A percentile compares a stretch with the other conserved stretches of the same genome.
Evolutionary conservation across 2,888 invertebrate species (phyloP).

Genomic region (Caenorhabditis drosophilae): DNA sequence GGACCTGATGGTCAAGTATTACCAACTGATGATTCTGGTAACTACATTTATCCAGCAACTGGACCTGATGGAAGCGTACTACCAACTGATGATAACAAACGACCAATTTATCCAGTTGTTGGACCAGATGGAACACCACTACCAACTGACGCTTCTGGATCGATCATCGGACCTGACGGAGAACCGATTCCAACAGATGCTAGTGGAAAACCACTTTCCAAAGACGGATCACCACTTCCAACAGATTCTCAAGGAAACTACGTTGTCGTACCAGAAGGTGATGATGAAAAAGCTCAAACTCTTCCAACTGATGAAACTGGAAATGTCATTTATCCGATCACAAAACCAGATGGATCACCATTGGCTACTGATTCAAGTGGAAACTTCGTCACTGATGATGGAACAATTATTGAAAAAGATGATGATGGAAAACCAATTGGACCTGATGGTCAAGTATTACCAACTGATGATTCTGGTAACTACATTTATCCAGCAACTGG

Average conservation of each 20-base stretch:
- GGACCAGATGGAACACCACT: conserved; percentile 33
- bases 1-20: conserved; percentile 40
- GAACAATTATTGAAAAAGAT: conserved; percentile 27
- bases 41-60: conserved; percentile 11
- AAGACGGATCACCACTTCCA: conserved; percentile 39
- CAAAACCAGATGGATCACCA: conserved; percentile 33
- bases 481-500: conserved; percentile 48
- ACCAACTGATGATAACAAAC: conserved; percentile 24
- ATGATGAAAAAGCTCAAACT: conserved; percentile 9
- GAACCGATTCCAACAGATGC: conserved; percentile 25
- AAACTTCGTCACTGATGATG: conserved; percentile 28
- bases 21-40: conserved; percentile 23
- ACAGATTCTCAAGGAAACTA: conserved; percentile 37
- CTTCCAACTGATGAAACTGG: conserved; percentile 33
- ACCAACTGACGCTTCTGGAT: conserved; percentile 31
- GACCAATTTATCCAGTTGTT: conserved; percentile 20
- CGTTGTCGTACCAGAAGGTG: conserved; percentile 22
- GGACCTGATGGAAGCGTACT: conserved; percentile 29
- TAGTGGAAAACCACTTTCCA: conserved; percentile 25
- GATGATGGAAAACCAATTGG: conserved; percentile 47
- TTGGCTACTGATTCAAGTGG: conserved; percentile 35
- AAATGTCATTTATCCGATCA: conserved; percentile 28
- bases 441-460: conserved; percentile 29
- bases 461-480: conserved; percentile 44
- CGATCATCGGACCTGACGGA: conserved; percentile 35